phyloP scores from a whole-genome alignment of 2,797 vertebrate genomes.

The Hylomyscus alleni region DNA sequence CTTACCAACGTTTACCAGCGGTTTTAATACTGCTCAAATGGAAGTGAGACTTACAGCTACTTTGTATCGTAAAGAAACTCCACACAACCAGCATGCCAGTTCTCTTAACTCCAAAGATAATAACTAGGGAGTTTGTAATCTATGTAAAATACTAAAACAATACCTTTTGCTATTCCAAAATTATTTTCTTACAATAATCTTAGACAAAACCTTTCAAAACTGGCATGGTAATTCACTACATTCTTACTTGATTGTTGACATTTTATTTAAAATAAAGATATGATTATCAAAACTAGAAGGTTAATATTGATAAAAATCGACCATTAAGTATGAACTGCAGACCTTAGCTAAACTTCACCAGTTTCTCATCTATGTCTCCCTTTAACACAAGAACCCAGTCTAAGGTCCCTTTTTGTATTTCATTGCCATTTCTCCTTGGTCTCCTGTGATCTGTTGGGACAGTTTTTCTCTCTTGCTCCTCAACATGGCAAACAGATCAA shows the following conservation, averaged over 20 bases:
- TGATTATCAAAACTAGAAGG: slow-evolving; percentile 9
- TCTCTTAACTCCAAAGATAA: not conserved
- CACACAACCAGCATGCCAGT: not conserved
- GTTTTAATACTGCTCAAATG: slow-evolving; percentile 28
- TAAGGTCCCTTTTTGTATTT: not conserved
- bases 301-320: not conserved
- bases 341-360: not conserved
- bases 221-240: not conserved
- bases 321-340: not conserved
- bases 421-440: not conserved
- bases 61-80: not conserved
- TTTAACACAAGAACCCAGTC: not conserved
- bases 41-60: not conserved
- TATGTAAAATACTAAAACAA: slow-evolving; percentile 46
- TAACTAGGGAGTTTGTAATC: not conserved
- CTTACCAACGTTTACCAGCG: not conserved
- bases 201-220: slow-evolving; percentile 11
- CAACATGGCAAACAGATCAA: not conserved
- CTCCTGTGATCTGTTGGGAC: not conserved
- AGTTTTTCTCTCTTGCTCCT: not conserved
- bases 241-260: not conserved
- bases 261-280: not conserved
- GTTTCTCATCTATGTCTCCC: not conserved
- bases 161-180: not conserved
- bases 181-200: slow-evolving; percentile 59